phyloP scores from a whole-genome alignment of 2,888 invertebrate genomes.

The Harpagoxenus sublaevis region DNA sequence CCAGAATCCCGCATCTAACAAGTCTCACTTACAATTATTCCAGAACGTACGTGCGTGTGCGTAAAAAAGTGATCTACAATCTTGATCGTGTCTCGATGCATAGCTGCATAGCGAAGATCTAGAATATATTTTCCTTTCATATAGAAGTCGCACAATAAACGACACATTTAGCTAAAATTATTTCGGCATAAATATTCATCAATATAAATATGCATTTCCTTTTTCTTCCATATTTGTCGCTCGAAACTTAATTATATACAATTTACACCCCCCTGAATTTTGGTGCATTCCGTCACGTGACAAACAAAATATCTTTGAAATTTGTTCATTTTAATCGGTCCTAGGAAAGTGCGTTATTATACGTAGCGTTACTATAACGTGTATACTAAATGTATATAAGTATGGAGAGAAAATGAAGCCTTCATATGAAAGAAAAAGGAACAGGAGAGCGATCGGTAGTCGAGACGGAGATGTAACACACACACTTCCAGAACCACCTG shows the following conservation, averaged over 20 bases:
- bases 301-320: background rate
- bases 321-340: background rate
- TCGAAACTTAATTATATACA: background rate
- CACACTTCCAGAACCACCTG: slow-evolving; percentile 79
- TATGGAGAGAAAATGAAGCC: background rate
- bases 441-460: slow-evolving; percentile 63
- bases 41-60: background rate
- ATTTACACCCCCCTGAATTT: background rate
- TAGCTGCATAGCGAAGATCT: background rate
- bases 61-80: slow-evolving; percentile 23
- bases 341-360: background rate
- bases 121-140: background rate
- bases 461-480: slow-evolving; percentile 62
- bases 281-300: background rate
- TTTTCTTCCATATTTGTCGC: background rate
- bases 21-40: slow-evolving; percentile 52
- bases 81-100: slow-evolving; percentile 17
- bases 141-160: background rate
- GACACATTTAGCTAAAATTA: background rate
- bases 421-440: slow-evolving; percentile 52
- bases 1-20: slow-evolving; percentile 32
- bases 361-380: background rate
- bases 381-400: background rate
- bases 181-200: slow-evolving; percentile 23
- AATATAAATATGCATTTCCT: background rate